Conservation (phyloP, 2,113 vertebrate species). For the Thermophis baileyi region DNA sequence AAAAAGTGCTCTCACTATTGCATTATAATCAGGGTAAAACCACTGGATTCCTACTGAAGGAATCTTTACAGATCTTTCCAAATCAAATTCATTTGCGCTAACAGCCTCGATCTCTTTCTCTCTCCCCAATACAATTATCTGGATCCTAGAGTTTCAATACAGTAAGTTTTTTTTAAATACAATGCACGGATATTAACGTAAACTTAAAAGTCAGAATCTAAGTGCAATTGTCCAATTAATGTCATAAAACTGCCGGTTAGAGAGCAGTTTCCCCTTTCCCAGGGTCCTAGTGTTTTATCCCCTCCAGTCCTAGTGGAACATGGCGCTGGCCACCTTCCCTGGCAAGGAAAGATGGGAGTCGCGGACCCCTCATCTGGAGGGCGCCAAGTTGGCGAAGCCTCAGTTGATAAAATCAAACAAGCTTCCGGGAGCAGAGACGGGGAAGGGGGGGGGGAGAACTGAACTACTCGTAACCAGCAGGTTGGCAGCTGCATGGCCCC, state of each 20-base stretch:
- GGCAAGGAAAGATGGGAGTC: background rate
- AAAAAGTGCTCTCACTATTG: background rate
- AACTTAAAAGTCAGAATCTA: background rate
- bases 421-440: background rate
- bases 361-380: background rate
- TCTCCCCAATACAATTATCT: background rate
- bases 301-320: background rate
- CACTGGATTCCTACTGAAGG: background rate
- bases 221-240: background rate
- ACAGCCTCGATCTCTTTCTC: background rate
- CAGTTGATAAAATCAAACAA: background rate
- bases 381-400: background rate
- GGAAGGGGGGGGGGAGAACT: too few species aligned
- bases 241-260: background rate
- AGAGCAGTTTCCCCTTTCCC: background rate
- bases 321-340: background rate
- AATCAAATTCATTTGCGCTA: background rate
- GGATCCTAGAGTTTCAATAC: background rate
- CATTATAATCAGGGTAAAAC: background rate
- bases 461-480: background rate
- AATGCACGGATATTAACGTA: background rate
- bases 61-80: background rate
- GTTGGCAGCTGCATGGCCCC: background rate
- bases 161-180: background rate
- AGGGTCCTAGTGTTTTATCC: background rate